Base-by-base conservation (phyloP, 1,140 invertebrate genomes). In the Potamilus streckersoni region DNA sequence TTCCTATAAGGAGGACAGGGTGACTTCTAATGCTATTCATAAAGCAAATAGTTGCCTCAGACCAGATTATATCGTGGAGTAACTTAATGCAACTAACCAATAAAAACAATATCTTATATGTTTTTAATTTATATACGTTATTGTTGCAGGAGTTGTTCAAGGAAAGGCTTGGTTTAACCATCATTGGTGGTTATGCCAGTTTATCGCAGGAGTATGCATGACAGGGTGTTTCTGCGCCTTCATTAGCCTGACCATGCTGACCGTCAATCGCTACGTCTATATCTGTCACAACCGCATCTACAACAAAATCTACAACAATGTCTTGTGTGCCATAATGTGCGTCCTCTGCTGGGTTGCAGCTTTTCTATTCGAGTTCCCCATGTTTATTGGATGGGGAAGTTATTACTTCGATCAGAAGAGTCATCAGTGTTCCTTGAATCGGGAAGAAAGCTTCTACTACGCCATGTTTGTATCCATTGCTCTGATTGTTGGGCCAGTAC, bases 201-300 rank as follows among this genome's bases (percentile, higher is more conserved):
- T 83, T 0, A 78, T 89, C 2, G 86, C 85, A 64, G 79, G 79
- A 67, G 63, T 88, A 23, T 89, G 88, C 72, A 72, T 89, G 38
- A 87, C 86, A 2, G 83, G 84, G 14, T 89, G 88, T 71, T 84
- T 87, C 78, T 87, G 86, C 75, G 87, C 87, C 31, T 85, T 89
- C 73, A 71, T 87, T 1, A 87, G 79, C 67, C 82, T 89, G 57
- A 86, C 83, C 55, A 74, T 84, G 61, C 68, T 88, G 69, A 84
- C 82, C 23, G 14, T 89, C 49, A 89, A 88, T 73, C 74, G 87
- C 1, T 89, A 85, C 78, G 80, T 87, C 38, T 86, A 84, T 74
- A 79, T 88, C 59, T 88, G 86, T 67, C 82, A 84, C 74, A 84
- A 87, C 76, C 27, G 75, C 3, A 27, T 76, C 2, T 85, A 83